Conservation (phyloP, 2,113 vertebrate species). For the Chloroceryle aenea region DNA sequence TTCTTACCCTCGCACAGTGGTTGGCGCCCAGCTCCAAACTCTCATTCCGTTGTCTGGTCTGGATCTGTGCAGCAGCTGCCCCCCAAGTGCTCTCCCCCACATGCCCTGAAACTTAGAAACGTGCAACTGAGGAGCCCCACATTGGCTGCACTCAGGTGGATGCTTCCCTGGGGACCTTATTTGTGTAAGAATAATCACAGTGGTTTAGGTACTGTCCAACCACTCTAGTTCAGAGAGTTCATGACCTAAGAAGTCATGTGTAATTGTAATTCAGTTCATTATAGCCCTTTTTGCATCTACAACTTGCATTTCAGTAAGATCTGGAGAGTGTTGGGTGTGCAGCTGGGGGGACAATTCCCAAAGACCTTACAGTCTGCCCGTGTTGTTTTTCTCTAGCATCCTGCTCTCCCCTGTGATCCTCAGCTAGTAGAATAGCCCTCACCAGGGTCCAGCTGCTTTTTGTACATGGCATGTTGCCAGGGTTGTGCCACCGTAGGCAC, state of each 20-base stretch:
- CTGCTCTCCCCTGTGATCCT: not conserved
- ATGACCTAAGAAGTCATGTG: not conserved
- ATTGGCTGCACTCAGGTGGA: not conserved
- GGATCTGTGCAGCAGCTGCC: not conserved
- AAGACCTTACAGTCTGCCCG: not conserved
- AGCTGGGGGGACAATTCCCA: not conserved
- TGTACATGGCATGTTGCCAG: not conserved
- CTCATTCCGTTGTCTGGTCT: conserved; percentile 11
- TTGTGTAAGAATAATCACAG: not conserved
- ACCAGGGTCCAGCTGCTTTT: not conserved
- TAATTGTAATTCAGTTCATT: not conserved
- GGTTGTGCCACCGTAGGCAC: not conserved
- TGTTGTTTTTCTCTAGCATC: not conserved
- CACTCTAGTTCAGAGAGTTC: not conserved
- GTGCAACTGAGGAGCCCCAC: not conserved
- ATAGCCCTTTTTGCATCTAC: not conserved
- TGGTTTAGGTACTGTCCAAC: not conserved
- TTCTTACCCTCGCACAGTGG: conserved; percentile 5
- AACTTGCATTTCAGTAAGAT: not conserved
- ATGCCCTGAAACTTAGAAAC: not conserved
- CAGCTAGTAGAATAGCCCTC: not conserved
- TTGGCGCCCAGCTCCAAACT: conserved; percentile 12
- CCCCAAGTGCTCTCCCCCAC: not conserved
- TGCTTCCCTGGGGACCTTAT: not conserved
- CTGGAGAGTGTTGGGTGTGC: not conserved